Evolutionary conservation across 2,888 invertebrate genomes (phyloP).

Genomic region (Caenorhabditis sp.): DNA sequence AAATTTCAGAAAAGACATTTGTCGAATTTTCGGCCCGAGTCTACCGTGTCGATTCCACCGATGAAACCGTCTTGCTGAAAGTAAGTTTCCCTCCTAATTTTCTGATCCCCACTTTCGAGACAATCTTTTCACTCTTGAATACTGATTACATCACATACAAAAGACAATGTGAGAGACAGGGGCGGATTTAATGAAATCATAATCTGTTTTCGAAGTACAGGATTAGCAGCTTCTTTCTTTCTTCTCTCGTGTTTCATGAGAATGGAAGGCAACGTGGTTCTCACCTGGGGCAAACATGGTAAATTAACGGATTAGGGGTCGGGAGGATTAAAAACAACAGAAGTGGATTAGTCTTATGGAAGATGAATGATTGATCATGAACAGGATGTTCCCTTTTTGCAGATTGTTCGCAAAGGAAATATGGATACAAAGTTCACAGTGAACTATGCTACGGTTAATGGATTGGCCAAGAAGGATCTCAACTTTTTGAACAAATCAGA

Average conservation of each 20-base stretch:
- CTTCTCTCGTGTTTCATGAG: conserved; percentile 40
- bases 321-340: conserved; percentile 17
- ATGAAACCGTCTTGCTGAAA: conserved; percentile 65
- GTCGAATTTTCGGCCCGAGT: conserved; percentile 77
- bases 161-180: neutral
- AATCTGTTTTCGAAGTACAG: conserved; percentile 53
- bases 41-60: conserved; percentile 68
- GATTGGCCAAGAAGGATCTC: conserved; percentile 86
- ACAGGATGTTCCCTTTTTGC: conserved; percentile 26
- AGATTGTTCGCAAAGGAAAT: conserved; percentile 75
- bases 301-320: conserved; percentile 52
- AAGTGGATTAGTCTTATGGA: neutral
- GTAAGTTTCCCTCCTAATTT: conserved; percentile 43
- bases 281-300: conserved; percentile 35
- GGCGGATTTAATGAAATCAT: conserved; percentile 50
- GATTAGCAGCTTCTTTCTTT: neutral
- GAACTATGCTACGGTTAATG: conserved; percentile 86
- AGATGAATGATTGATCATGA: conserved; percentile 7
- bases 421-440: conserved; percentile 62
- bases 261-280: conserved; percentile 46
- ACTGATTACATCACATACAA: conserved; percentile 45
- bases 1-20: conserved; percentile 68
- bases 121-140: neutral
- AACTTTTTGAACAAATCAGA: conserved; percentile 84
- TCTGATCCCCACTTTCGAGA: neutral